Base-by-base conservation (phyloP, 2,797 vertebrate species). In the Zenarchopterus dispar region DNA sequence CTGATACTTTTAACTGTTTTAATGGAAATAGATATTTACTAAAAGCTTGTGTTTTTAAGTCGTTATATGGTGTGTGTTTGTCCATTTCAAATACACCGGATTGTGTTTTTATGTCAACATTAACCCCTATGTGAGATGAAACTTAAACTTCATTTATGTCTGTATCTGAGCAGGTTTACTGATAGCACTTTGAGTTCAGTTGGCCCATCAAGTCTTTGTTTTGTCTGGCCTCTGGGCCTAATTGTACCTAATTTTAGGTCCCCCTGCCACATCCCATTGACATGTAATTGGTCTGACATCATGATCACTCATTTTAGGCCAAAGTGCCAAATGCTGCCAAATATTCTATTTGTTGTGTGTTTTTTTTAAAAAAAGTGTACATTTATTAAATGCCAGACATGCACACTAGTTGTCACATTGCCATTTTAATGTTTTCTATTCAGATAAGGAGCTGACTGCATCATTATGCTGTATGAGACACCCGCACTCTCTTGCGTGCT, bases 201-300 rank as follows among this genome's bases (percentile, higher is more conserved):
- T 46, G 23, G 36, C 58, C 67, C 61, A 84, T 80, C 57, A 62
- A 57, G 57, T 57, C 55, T 56, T 36, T 76, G 43, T 74, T 75
- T 80, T 78, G 68, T 57, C 69, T 73, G 63, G 48, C 81, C 73
- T 54, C 52, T 45, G 15, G 62, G 62, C 51, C 71, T 88, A 87
- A 89, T 87, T 89, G 81, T 69, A 70, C 68, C 84, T 89, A 85
- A 86, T 84, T 90, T 86, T 88, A 88, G 83, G 62, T 73, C 58
- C 23, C 48, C 69, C 42, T 76, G 60, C 21, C 51, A 49, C 70
- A 73, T 69, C 73, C 22, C 56, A 80, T 85, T 76, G 73, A 77
- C 66, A 48, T 75, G 62, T 62, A 72, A 72, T 78, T 71, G 56
- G 55, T 76, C 53, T 59, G 56, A 43, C 57, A 62, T 23, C 33